A percentile compares a stretch with the other conserved stretches of the same genome.
These are phyloP conservation scores for Cheiracanthium punctorium DNA, from an alignment of 2,888 invertebrate species.

Conservation along the genomic window DNA sequence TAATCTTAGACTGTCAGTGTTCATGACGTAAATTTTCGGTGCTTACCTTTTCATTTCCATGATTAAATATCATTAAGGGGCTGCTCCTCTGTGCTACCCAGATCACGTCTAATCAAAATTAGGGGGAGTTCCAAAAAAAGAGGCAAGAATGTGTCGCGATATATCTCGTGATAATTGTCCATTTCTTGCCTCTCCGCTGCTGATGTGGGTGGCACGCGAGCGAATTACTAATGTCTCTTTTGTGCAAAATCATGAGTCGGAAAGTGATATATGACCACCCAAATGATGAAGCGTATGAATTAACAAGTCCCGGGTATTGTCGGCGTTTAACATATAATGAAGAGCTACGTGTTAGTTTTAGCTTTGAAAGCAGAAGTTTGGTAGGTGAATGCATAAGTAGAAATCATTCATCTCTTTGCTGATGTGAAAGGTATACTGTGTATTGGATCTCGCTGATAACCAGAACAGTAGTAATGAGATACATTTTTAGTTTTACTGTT, in stretches of 20 bases:
- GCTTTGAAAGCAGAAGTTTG: neutral
- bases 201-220: neutral
- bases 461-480: too few relatives aligned
- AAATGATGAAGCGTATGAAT: neutral
- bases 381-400: neutral
- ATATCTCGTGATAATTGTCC: neutral
- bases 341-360: neutral
- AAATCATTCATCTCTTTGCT: neutral
- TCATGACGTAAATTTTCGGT: too few relatives aligned
- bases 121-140: neutral
- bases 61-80: neutral
- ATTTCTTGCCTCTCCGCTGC: neutral
- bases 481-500: too few relatives aligned
- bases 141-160: neutral
- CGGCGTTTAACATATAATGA: neutral
- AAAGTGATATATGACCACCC: neutral
- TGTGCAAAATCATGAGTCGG: neutral
- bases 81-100: neutral
- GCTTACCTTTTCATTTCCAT: neutral
- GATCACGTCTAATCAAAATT: neutral
- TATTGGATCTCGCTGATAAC: too few relatives aligned
- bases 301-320: neutral
- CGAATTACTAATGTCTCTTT: conserved; percentile 5
- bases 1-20: too few relatives aligned
- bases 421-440: too few relatives aligned